Conservation (phyloP, 2,797 vertebrate genomes). For the Cryptoprocta ferox region DNA sequence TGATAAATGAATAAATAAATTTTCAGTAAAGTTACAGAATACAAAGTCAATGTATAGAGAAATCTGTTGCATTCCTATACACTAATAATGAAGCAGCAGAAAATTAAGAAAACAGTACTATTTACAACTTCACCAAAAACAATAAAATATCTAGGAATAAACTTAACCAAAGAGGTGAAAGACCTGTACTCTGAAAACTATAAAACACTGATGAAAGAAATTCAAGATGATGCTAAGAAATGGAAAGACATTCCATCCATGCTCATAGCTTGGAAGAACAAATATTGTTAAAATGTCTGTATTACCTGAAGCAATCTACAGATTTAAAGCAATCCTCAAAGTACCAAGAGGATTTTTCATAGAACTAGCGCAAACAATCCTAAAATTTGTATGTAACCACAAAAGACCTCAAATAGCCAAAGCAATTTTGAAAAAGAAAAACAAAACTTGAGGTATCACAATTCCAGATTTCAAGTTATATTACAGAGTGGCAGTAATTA, state of each 20-base stretch:
- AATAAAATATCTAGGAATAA: background rate
- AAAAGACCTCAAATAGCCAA: background rate
- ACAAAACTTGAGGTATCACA: background rate
- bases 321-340: background rate
- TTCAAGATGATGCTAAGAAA: background rate
- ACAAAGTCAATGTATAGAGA: background rate
- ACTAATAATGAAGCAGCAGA: background rate
- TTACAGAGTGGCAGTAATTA: background rate
- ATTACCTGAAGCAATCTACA: background rate
- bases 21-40: background rate
- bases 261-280: background rate
- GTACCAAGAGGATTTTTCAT: background rate
- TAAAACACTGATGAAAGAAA: background rate
- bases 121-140: background rate
- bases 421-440: background rate
- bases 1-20: background rate
- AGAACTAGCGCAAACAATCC: background rate
- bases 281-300: background rate
- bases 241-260: background rate
- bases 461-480: background rate
- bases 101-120: background rate
- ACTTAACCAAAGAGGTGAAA: background rate
- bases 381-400: background rate
- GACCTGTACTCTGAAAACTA: background rate
- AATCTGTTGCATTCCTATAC: background rate